A percentile compares a stretch with the other conserved stretches of the same genome.
Conservation (phyloP, 2,888 invertebrate genomes). For the Poecilobothrus nobilitatus region DNA sequence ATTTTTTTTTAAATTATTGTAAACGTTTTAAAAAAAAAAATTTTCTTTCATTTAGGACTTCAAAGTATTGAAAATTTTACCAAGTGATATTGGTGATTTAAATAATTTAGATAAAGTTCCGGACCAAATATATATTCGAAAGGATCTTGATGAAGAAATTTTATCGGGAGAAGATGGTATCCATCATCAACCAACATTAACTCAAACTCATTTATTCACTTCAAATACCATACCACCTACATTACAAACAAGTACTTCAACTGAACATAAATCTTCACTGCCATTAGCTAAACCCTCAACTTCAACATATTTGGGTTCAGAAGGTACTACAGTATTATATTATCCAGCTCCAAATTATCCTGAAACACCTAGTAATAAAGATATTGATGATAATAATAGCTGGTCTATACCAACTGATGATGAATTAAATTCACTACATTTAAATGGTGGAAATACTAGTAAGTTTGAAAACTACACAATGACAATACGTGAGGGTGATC, state of each 20-base stretch:
- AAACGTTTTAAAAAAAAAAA: no score
- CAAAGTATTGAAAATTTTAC: slow-evolving; percentile 28
- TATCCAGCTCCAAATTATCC: slow-evolving; percentile 8
- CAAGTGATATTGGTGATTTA: slow-evolving; percentile 27
- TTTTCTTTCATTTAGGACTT: slow-evolving; percentile 26
- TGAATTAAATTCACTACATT: background rate
- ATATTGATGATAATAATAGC: background rate
- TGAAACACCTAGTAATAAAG: background rate
- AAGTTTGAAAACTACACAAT: slow-evolving; percentile 25
- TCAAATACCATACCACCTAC: slow-evolving; percentile 9
- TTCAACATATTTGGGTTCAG: background rate
- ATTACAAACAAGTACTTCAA: background rate
- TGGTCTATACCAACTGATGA: background rate
- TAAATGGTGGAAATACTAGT: slow-evolving; percentile 15
- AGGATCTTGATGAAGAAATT: slow-evolving; percentile 17
- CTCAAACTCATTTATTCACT: background rate
- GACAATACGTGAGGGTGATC: slow-evolving; percentile 28
- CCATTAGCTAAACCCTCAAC: background rate
- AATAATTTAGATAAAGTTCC: slow-evolving; percentile 28
- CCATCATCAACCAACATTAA: background rate
- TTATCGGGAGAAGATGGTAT: slow-evolving; percentile 10
- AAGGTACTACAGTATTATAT: slow-evolving; percentile 7
- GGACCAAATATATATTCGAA: slow-evolving; percentile 29
- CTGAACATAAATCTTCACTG: slow-evolving; percentile 3
- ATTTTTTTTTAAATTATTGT: background rate